Base-by-base conservation (phyloP, 2,113 vertebrate genomes). In the Aphelocoma coerulescens region DNA sequence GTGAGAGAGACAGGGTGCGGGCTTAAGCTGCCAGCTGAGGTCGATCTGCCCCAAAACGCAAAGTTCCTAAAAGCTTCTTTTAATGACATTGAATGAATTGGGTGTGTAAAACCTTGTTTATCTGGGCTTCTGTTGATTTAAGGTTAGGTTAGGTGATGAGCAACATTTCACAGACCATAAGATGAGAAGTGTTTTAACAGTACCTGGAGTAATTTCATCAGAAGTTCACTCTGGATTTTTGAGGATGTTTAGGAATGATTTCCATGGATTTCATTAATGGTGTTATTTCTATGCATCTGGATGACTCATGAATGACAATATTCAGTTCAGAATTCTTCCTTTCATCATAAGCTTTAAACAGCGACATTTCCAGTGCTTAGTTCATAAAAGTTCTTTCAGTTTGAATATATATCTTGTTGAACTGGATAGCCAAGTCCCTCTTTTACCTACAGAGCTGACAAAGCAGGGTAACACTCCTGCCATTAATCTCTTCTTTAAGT, bases 81-180 rank as follows among this genome's bases (percentile, higher is more conserved):
- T 66, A 41, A 52, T 48, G 27, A 27, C 44, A 33, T 9, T 63
- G 17, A 71, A 39, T 52, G 19, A 35, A 24, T 10, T 89, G 7
- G 4, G 6, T 52, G 30, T 21, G 7, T 33, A 78, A 85, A 85
- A 71, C 8, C 3, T 62, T 44, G 26, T 49, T 85, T 83, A 37
- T 68, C 35, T 59, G 30, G 8, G 6, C 7, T 63, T 12, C 83
- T 58, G 33, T 2, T 87, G 33, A 88, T 72, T 63, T 74, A 54
- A 51, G 20, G 3, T 46, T n/a, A 80, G 4, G 13, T 51, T 58
- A 51, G 21, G 30, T 0, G 0, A 37, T 78, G 30, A 89, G 17
- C 4, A 24, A 73, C 44, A 66, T 67, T 65, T 41, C 32, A 39
- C 33, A 84, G 51, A 51, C 15, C 3, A 3, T 24, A 48, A 57